Percentiles rank a stretch among this genome's conserved stretches.
phyloP scores from a whole-genome alignment of 1,140 invertebrate species.

The Lepidurus packardi region DNA sequence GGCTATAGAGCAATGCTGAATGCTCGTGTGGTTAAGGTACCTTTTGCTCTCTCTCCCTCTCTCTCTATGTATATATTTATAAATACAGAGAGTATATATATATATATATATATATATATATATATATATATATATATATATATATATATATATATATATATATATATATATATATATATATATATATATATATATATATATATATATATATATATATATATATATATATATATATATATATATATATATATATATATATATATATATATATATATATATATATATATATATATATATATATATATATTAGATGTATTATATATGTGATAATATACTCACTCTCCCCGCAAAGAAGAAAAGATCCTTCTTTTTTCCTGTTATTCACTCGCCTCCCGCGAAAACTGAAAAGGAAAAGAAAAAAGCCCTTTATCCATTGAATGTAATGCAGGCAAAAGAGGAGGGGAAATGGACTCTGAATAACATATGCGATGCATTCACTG shows the following conservation, averaged over 20 bases:
- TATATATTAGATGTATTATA: neutral
- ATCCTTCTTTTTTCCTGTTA: neutral
- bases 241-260: constrained; percentile 14
- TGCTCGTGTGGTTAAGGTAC: constrained; percentile 16
- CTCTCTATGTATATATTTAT: neutral
- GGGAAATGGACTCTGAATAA: constrained; percentile 19
- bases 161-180: constrained; percentile 1
- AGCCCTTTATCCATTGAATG: neutral
- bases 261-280: neutral
- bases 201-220: neutral
- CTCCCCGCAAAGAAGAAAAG: constrained; percentile 10
- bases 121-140: neutral
- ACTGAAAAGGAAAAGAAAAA: neutral
- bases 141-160: constrained; percentile 12
- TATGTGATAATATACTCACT: constrained; percentile 13
- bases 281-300: neutral
- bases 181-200: constrained; percentile 1
- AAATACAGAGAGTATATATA: too few species aligned
- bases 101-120: neutral
- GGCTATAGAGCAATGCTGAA: neutral
- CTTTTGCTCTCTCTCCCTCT: too few species aligned
- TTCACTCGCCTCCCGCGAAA: constrained; percentile 4
- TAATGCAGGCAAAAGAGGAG: constrained; percentile 18
- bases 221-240: too few species aligned
- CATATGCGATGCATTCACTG: constrained; percentile 19